These are phyloP conservation scores for Psylliodes chrysocephalus DNA, from an alignment of 2,888 invertebrate species.

Conservation along the genomic window DNA sequence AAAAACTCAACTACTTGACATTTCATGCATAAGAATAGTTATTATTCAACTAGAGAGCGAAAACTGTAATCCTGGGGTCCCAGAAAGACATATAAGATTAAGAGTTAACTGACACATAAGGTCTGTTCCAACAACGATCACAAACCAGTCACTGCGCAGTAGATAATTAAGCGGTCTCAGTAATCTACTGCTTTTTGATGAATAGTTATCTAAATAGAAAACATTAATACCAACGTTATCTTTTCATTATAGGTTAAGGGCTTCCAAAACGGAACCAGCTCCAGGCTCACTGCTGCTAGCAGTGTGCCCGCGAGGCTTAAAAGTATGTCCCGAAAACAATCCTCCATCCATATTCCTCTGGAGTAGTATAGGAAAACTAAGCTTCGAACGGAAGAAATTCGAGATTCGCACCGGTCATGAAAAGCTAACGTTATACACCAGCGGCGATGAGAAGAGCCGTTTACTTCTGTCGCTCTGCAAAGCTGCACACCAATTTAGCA, in stretches of 20 bases:
- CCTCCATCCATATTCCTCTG: constrained; percentile 86
- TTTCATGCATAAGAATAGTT: no score
- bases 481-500: constrained; percentile 94
- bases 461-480: constrained; percentile 69
- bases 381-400: constrained; percentile 97
- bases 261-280: constrained; percentile 79
- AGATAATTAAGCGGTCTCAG: no score
- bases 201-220: no score
- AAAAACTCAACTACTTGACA: no score
- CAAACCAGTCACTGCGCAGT: no score
- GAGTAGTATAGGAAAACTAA: constrained; percentile 94
- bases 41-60: no score
- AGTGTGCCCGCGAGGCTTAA: constrained; percentile 91
- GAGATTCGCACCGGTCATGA: constrained; percentile 92
- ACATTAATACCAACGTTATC: no score
- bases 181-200: no score
- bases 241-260: constrained; percentile 70
- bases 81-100: no score
- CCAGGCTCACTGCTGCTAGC: constrained; percentile 87
- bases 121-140: no score
- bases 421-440: constrained; percentile 89
- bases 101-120: no score
- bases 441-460: constrained; percentile 93
- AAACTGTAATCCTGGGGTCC: no score
- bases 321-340: constrained; percentile 81